phyloP scores from a whole-genome alignment of 1,140 invertebrate species.

The Aphelinus atriplicis region DNA sequence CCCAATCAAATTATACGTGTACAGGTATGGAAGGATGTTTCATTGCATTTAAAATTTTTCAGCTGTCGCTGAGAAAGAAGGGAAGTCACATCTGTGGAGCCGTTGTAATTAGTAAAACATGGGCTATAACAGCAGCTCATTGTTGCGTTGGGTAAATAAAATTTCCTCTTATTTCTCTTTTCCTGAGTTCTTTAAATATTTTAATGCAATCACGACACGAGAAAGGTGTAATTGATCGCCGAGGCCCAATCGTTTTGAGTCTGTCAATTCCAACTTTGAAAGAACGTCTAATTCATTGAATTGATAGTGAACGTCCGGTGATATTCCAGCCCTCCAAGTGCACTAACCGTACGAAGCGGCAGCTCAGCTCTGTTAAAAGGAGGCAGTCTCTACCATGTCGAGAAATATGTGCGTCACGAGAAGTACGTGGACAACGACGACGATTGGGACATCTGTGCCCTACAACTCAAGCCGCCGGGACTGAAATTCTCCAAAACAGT shows the following conservation, averaged over 20 bases:
- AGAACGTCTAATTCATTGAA: not conserved
- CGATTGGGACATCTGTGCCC: slow-evolving; percentile 56
- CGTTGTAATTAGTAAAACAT: slow-evolving; percentile 59
- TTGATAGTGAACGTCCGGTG: not conserved
- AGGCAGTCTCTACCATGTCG: slow-evolving; percentile 39
- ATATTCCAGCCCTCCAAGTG: not conserved
- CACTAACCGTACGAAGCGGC: not conserved
- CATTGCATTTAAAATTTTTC: slow-evolving; percentile 4
- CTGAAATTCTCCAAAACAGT: not conserved
- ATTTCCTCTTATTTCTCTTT: not conserved
- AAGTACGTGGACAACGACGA: slow-evolving; percentile 55
- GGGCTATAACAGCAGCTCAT: slow-evolving; percentile 66
- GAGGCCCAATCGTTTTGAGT: not conserved
- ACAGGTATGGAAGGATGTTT: too few species aligned
- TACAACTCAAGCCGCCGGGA: not conserved
- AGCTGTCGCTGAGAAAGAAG: slow-evolving; percentile 50
- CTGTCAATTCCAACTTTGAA: not conserved
- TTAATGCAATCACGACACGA: not conserved
- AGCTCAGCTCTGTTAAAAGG: not conserved
- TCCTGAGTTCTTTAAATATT: not conserved
- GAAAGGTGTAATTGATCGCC: not conserved
- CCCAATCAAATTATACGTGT: too few species aligned
- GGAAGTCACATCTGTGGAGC: slow-evolving; percentile 62
- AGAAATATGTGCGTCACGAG: slow-evolving; percentile 52
- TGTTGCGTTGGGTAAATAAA: slow-evolving; percentile 51